A percentile compares a stretch with the other conserved stretches of the same genome.
Conservation (phyloP, 30 jellyfish, hydroid and myxozoan genomes). For the Cassiopea andromeda region DNA sequence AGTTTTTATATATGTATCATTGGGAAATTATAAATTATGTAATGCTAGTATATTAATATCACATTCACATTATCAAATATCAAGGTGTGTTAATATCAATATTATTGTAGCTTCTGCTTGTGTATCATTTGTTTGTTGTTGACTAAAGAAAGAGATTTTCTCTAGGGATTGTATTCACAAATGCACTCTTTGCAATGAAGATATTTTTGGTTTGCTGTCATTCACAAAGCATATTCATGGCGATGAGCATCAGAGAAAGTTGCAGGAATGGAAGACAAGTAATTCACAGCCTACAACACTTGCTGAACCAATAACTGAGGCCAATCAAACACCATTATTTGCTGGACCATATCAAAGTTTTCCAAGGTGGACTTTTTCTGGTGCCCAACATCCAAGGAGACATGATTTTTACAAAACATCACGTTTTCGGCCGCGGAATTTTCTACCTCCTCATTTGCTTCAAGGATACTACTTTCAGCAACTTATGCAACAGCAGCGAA, state of each 20-base stretch:
- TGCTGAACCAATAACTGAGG: constrained; percentile 6
- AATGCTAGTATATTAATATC: too few species aligned
- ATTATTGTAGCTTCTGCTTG: too few species aligned
- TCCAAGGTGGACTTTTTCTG: not conserved
- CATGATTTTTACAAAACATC: not conserved
- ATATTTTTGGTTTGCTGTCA: constrained; percentile 61
- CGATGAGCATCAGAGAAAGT: constrained; percentile 66
- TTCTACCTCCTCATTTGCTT: not conserved
- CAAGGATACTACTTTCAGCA: not conserved
- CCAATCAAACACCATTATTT: not conserved
- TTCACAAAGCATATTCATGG: constrained; percentile 80
- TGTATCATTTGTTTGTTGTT: too few species aligned
- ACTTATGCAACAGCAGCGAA: not conserved
- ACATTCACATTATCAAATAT: too few species aligned
- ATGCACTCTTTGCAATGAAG: constrained; percentile 67
- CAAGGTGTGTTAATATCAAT: too few species aligned
- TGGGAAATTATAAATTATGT: too few species aligned
- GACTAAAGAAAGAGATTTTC: not conserved
- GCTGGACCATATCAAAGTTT: not conserved
- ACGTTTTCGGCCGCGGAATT: not conserved
- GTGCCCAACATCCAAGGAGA: not conserved
- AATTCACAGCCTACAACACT: constrained; percentile 7
- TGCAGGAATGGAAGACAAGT: constrained; percentile 53
- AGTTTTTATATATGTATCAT: too few species aligned
- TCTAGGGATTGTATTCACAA: constrained; percentile 61